These are phyloP conservation scores for Eugnorisma glareosa DNA, from an alignment of 2,888 invertebrate species.

Conservation along the genomic window DNA sequence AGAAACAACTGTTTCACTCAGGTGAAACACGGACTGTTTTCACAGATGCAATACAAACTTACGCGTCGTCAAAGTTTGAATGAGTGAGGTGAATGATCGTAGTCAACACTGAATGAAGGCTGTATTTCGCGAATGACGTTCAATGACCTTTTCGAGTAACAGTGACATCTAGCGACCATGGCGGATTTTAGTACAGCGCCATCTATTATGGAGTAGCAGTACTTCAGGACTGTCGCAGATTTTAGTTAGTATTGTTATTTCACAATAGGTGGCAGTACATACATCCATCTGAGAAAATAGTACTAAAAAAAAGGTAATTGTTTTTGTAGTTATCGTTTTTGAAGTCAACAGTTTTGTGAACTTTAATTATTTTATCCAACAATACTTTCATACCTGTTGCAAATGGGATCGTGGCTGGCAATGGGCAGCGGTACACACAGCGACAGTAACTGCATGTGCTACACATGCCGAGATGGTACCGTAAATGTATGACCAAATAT, in stretches of 20 bases:
- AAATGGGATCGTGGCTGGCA: neutral
- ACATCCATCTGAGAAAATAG: neutral
- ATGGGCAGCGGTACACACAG: neutral
- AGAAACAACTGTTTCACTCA: conserved; percentile 71
- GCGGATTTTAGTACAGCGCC: conserved; percentile 24
- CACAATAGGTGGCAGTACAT: conserved; percentile 69
- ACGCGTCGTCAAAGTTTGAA: conserved; percentile 54
- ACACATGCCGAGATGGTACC: neutral
- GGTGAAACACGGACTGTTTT: conserved; percentile 63
- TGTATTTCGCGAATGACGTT: conserved; percentile 31
- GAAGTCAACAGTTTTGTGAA: neutral
- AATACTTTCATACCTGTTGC: neutral
- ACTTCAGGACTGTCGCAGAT: neutral
- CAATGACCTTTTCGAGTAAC: conserved; percentile 48
- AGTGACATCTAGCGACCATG: conserved; percentile 70
- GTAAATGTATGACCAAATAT: neutral
- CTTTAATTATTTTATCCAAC: neutral
- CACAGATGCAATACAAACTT: conserved; percentile 57
- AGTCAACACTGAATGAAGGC: conserved; percentile 33
- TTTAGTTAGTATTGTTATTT: conserved; percentile 53
- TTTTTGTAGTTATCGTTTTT: neutral
- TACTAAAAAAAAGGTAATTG: neutral
- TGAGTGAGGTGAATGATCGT: conserved; percentile 62
- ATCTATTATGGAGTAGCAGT: conserved; percentile 58
- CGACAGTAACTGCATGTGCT: neutral